phyloP scores from a whole-genome alignment of 2,113 vertebrate species.

The Crotalus helleri region DNA sequence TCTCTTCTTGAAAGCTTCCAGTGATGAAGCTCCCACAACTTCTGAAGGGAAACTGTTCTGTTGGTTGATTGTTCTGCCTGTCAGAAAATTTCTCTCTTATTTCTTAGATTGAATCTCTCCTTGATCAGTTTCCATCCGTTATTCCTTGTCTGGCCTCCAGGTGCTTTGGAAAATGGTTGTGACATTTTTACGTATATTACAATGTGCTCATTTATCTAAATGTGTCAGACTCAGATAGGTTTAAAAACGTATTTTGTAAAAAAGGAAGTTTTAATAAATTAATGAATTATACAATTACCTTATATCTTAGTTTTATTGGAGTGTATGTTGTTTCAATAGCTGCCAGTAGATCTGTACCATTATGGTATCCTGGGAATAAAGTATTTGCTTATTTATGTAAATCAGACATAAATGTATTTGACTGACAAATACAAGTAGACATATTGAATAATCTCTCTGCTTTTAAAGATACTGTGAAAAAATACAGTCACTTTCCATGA shows the following conservation, averaged over 20 bases:
- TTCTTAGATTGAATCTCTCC: too few relatives aligned
- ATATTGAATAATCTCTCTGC: not conserved
- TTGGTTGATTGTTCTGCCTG: too few relatives aligned
- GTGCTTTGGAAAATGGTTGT: conserved; percentile 22
- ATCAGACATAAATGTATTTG: conserved; percentile 31
- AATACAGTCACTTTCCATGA: not conserved
- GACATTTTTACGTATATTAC: conserved; percentile 24
- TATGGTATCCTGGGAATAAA: not conserved
- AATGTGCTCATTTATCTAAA: not conserved
- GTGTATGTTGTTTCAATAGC: conserved; percentile 12
- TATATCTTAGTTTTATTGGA: not conserved
- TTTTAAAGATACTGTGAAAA: conserved; percentile 9
- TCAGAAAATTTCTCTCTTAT: too few relatives aligned
- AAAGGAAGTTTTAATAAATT: not conserved
- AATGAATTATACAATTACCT: not conserved
- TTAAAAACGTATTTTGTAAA: not conserved
- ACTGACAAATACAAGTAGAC: conserved; percentile 33
- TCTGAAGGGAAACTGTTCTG: too few relatives aligned
- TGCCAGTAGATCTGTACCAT: conserved; percentile 52
- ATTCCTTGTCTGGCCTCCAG: too few relatives aligned
- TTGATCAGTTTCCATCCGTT: too few relatives aligned
- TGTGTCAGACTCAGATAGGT: not conserved
- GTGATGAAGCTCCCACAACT: too few relatives aligned
- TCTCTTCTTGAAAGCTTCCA: too few relatives aligned
- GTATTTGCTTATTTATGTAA: conserved; percentile 18